Evolutionary conservation across 2,888 invertebrate genomes (phyloP).

Genomic region (Lasioglossum morio): DNA sequence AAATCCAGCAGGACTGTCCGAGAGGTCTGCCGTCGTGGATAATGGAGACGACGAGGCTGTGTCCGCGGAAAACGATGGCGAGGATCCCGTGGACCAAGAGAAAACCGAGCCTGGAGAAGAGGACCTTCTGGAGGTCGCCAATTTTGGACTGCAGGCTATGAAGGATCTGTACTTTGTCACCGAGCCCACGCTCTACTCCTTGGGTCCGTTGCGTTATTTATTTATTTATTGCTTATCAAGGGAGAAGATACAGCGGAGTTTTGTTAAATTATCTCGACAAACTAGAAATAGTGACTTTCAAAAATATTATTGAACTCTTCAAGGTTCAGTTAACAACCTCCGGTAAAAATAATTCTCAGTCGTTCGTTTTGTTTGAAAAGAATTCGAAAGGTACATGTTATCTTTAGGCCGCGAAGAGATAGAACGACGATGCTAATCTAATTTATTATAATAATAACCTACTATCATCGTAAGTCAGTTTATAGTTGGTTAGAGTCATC

Average conservation of each 20-base stretch:
- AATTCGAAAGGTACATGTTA: too few species aligned
- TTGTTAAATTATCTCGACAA: background rate
- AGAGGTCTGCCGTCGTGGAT: background rate
- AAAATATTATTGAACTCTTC: too few species aligned
- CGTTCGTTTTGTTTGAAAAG: too few species aligned
- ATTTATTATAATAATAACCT: too few species aligned
- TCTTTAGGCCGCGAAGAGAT: too few species aligned
- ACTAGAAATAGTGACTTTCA: background rate
- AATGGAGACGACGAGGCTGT: conserved; percentile 12
- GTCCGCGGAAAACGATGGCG: conserved; percentile 10
- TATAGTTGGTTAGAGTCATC: background rate
- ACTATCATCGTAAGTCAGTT: background rate
- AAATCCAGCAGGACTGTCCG: background rate
- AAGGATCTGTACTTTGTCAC: conserved; percentile 87
- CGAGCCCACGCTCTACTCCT: conserved; percentile 87
- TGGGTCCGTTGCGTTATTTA: conserved; percentile 84
- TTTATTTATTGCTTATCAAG: background rate
- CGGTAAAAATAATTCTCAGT: too few species aligned
- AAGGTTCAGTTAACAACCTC: too few species aligned
- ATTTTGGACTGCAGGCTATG: conserved; percentile 89
- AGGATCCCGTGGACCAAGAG: conserved; percentile 34
- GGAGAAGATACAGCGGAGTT: background rate
- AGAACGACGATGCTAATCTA: too few species aligned
- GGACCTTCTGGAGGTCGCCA: conserved; percentile 88
- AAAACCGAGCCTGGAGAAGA: conserved; percentile 68